Conservation (phyloP, 2,113 vertebrate species). For the Lathamus discolor region DNA sequence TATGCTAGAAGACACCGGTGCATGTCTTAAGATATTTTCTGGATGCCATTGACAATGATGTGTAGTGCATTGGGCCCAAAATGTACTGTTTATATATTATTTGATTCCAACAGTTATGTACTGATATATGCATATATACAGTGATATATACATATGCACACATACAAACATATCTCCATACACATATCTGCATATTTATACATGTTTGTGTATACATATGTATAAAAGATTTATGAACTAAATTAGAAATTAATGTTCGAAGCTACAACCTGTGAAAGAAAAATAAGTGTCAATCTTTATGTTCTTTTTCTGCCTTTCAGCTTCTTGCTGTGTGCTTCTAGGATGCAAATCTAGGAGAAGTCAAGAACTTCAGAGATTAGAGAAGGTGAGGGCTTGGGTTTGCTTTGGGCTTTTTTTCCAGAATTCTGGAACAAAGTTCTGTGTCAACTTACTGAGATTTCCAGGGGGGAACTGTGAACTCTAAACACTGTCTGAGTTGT, state of each 20-base stretch:
- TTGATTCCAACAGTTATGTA: neutral
- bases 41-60: neutral
- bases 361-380: neutral
- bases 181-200: neutral
- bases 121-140: neutral
- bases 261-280: neutral
- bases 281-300: neutral
- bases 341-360: neutral
- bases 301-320: neutral
- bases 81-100: neutral
- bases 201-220: neutral
- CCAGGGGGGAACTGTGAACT: neutral
- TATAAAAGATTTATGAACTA: neutral
- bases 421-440: neutral
- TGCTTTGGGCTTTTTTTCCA: neutral
- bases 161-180: neutral
- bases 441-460: neutral
- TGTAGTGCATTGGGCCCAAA: neutral
- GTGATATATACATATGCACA: neutral
- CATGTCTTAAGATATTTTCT: neutral
- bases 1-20: neutral
- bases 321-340: neutral
- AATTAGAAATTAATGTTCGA: neutral
- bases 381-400: neutral
- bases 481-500: neutral